Base-by-base conservation (phyloP, 1,140 invertebrate species). In the Drosophila equinoxialis region DNA sequence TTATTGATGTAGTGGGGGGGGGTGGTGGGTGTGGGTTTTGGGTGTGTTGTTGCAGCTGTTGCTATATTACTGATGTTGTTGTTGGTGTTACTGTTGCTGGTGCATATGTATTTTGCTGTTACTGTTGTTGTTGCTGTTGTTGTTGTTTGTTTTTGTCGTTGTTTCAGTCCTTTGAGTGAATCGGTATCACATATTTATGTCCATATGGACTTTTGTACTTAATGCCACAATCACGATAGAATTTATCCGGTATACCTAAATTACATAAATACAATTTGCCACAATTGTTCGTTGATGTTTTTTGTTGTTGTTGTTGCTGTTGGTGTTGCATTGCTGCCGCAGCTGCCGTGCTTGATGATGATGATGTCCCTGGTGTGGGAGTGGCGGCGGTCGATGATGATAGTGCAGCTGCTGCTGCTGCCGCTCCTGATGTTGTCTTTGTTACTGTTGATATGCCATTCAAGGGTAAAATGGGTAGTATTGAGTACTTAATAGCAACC, bases 261-360 rank as follows among this genome's bases (percentile, higher is more conserved):
- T 98, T 97, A 92, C 96, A 97, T 64, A 98, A 94, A 93, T 97
- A 98, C 66, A 98, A 93, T 93, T 96, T 96, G 48, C 97, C 97
- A 92, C 94, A 61, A 79, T 90, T 91, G 93, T 90, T 62, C 94
- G 94, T 90, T 96, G 95, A 86, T 73, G 79, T 26, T 51, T 68
- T 65, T 48, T 51, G 20, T 23, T 23, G 20, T 2, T 23, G 20
- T 1, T 23, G 71, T 65, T 71, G 68, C 54, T 76, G 68, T 26
- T 69, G 51, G 20, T 14, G 62, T 57, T 35, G 83, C 30, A 67
- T 75, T 80, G 14, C 37, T 14, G 66, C 20, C 7, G 65, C 33
- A 39, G 67, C 67, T 55, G 41, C 35, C 42, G 51, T 10, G 60
- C 58, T 42, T 35, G 58, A 20, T 33, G 57, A 45, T n/a, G 65